Conservation (phyloP, 2,888 invertebrate genomes). For the Crocallis elinguaria region DNA sequence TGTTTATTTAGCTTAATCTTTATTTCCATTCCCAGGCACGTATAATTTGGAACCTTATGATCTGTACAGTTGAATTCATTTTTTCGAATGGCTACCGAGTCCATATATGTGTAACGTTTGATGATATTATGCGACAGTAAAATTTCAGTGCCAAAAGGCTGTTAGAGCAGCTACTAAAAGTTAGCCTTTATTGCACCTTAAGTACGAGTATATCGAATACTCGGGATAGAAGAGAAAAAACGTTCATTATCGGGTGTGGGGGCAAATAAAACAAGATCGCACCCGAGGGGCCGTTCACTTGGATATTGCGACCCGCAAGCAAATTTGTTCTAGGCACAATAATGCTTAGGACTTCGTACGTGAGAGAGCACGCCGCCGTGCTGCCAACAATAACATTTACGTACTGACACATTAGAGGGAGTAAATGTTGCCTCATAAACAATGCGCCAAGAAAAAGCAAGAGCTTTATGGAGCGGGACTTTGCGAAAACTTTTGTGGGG, state of each 20-base stretch:
- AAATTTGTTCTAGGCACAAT: constrained; percentile 81
- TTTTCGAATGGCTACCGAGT: constrained; percentile 31
- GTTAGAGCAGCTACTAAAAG: constrained; percentile 49
- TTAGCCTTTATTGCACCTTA: constrained; percentile 71
- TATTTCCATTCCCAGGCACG: constrained; percentile 38
- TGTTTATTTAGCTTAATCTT: constrained; percentile 64
- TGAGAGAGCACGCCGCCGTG: constrained; percentile 50
- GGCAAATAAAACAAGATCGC: constrained; percentile 78
- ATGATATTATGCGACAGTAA: constrained; percentile 59
- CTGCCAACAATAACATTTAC: constrained; percentile 62
- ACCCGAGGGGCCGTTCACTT: constrained; percentile 72
- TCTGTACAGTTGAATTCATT: constrained; percentile 36
- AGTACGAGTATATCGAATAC: constrained; percentile 74
- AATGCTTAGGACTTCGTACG: constrained; percentile 71
- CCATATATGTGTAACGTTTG: constrained; percentile 53
- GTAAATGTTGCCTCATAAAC: constrained; percentile 21
- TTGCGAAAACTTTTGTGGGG: constrained; percentile 1
- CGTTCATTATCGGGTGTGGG: constrained; percentile 77
- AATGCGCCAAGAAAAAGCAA: constrained; percentile 9
- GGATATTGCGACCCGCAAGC: constrained; percentile 81
- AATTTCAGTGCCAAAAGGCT: constrained; percentile 55
- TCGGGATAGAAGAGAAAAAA: constrained; percentile 68
- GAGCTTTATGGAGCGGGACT: background rate
- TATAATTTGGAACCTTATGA: constrained; percentile 45
- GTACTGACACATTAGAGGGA: constrained; percentile 49